Evolutionary conservation across 1,140 invertebrate species (phyloP), one percentile per base, ranked within the genome.

Genomic region (Hesperophylax magnus): DNA sequence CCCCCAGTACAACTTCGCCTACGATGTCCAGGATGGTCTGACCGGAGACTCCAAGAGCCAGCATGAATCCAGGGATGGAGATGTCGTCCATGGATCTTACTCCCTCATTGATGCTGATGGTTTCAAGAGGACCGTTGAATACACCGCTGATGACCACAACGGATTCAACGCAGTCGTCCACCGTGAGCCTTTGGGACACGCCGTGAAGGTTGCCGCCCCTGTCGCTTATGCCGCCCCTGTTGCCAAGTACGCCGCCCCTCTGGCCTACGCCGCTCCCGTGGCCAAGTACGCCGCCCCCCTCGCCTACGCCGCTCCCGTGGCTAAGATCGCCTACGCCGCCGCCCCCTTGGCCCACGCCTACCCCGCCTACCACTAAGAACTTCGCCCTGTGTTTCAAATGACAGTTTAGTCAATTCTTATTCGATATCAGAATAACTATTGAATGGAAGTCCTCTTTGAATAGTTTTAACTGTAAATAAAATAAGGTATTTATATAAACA

Each of bases 1-100:
- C 80, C 91, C 91, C 15, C 91, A 91, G 85, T 92, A 92, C 85
- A 89, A 87, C 71, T 92, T 89, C 86, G 91, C 90, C 47, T 92
- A 92, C 85, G 89, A 92, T 65, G 89, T 93, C 18, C 89, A 92
- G 85, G 92, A 93, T 78, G 88, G 90, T 47, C 90, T 91, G 85
- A 93, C 90, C 61, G 92, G 93, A 15, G 92, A 93, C 85, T 89
- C 90, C 85, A 92, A 93, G 86, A 90, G 89, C 81, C 91, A 92
- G 71, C 74, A 83, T 31, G 86, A 86, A 78, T 84, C 82, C 78
- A 88, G 92, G 60, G 91, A 92, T 82, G 93, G 93, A 56, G 92
- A 93, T 85, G 90, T 92, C 17, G 92, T 93, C 54, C 91, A 92
- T 84, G 91, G 91, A 80, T 88, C 89, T 77, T 92, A 92, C 85